Conservation (phyloP, 2,888 invertebrate genomes). For the Archips crataeganus region DNA sequence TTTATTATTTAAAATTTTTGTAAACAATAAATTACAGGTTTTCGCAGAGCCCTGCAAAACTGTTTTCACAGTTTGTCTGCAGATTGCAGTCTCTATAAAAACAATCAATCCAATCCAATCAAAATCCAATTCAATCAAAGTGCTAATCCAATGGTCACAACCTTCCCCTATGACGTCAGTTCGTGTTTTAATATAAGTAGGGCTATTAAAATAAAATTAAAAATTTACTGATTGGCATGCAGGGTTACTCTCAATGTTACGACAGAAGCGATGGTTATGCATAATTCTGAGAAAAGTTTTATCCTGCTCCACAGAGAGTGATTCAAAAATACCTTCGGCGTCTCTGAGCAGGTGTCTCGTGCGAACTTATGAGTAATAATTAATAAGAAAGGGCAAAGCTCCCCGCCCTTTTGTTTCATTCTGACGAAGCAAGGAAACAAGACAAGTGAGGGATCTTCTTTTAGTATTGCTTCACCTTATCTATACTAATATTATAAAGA, state of each 20-base stretch:
- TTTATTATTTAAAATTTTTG: too few relatives aligned
- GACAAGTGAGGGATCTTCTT: background rate
- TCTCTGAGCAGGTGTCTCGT: constrained; percentile 36
- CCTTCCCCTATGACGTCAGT: too few relatives aligned
- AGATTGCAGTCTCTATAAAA: too few relatives aligned
- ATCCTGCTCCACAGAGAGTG: constrained; percentile 27
- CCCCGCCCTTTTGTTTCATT: constrained; percentile 57
- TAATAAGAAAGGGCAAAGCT: constrained; percentile 54
- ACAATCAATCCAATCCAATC: too few relatives aligned
- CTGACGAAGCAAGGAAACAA: constrained; percentile 42
- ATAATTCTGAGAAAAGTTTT: constrained; percentile 21
- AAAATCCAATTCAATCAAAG: too few relatives aligned
- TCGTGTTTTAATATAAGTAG: background rate
- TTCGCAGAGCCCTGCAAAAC: too few relatives aligned
- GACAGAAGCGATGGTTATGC: background rate
- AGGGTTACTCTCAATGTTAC: constrained; percentile 2
- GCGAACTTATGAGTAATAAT: constrained; percentile 52
- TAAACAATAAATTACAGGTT: too few relatives aligned
- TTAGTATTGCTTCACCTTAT: background rate
- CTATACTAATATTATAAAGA: too few relatives aligned
- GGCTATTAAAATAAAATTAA: background rate
- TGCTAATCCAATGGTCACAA: too few relatives aligned
- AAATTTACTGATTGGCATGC: constrained; percentile 5
- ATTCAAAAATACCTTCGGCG: constrained; percentile 45
- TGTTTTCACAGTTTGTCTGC: too few relatives aligned